Conservation (phyloP, 2,797 vertebrate genomes). For the Mionectes olivaceus region DNA sequence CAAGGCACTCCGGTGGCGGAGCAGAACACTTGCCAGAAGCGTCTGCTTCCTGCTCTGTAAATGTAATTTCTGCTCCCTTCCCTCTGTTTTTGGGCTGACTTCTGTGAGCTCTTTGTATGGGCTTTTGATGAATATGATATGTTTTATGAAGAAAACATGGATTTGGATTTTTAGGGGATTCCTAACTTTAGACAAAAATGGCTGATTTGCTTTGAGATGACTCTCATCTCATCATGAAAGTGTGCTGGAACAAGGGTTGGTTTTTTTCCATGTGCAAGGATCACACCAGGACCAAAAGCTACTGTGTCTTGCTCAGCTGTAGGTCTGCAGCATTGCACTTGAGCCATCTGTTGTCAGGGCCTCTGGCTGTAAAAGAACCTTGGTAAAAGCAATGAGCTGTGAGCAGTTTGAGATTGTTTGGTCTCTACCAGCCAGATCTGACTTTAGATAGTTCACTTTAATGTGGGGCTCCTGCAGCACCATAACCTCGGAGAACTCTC, state of each 20-base stretch:
- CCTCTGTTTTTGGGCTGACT: background rate
- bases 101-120: background rate
- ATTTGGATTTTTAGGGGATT: background rate
- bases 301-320: background rate
- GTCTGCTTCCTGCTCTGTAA: slow-evolving; percentile 52
- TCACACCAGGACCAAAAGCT: background rate
- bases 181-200: background rate
- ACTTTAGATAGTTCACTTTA: background rate
- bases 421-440: background rate
- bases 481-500: background rate
- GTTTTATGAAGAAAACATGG: background rate
- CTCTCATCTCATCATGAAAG: background rate
- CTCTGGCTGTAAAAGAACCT: background rate
- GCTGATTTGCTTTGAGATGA: background rate
- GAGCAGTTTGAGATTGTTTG: background rate
- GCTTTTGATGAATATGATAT: background rate
- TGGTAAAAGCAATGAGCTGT: background rate
- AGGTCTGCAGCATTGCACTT: background rate
- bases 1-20: background rate
- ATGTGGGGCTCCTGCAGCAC: background rate
- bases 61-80: slow-evolving; percentile 26
- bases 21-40: background rate
- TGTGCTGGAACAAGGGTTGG: background rate
- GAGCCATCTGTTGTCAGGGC: background rate
- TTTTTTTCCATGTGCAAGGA: background rate